Percentiles rank a stretch among this genome's conserved stretches.
Evolutionary conservation across 1,140 invertebrate species (phyloP).

Genomic region (Lepidostoma basale): DNA sequence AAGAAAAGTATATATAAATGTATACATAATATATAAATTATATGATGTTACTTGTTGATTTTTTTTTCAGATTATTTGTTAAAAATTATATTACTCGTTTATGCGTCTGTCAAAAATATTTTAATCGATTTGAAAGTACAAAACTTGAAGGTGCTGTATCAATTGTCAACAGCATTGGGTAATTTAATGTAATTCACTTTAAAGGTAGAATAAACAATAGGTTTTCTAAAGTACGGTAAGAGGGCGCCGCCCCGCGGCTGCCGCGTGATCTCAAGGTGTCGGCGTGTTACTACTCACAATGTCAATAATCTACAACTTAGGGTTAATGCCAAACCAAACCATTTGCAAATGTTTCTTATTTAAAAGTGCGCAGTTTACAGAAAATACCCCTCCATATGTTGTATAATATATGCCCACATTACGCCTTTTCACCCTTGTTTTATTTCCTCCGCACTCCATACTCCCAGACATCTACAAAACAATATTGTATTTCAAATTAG

Average conservation of each 20-base stretch:
- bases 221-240: conserved; percentile 43
- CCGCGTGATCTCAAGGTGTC: conserved; percentile 47
- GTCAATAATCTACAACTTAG: conserved; percentile 45
- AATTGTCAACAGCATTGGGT: conserved; percentile 47
- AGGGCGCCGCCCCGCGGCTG: conserved; percentile 40
- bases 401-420: conserved; percentile 44
- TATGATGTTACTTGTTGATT: conserved; percentile 47
- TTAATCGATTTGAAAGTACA: conserved; percentile 47
- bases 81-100: conserved; percentile 47
- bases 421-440: conserved; percentile 43
- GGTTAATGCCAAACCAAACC: conserved; percentile 33
- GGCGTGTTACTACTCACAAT: conserved; percentile 45
- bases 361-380: conserved; percentile 42
- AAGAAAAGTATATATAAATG: conserved; percentile 43
- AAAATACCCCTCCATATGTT: conserved; percentile 43
- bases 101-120: conserved; percentile 45
- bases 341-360: conserved; percentile 41
- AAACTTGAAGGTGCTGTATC: conserved; percentile 46
- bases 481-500: no score
- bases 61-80: conserved; percentile 47
- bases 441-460: no score
- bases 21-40: conserved; percentile 36
- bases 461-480: no score
- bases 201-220: conserved; percentile 42
- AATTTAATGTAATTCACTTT: conserved; percentile 45